Percentiles rank a stretch among this genome's conserved stretches.
Evolutionary conservation across 1,140 invertebrate genomes (phyloP).

Genomic region (Hyphantria cunea): DNA sequence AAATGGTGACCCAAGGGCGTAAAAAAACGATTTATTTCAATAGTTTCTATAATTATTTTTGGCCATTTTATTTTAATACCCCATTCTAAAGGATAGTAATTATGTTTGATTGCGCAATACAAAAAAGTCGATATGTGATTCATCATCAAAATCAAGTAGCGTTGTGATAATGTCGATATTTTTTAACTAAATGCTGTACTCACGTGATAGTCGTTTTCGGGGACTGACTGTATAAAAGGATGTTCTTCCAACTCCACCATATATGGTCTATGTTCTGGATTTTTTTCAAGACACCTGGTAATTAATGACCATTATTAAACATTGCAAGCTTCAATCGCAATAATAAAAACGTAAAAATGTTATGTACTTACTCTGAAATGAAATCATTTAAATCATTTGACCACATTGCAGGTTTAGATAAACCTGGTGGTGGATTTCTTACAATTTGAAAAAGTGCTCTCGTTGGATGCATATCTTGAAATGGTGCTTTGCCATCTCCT

Average conservation of each 20-base stretch:
- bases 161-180: too few relatives aligned
- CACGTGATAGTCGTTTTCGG: constrained; percentile 90
- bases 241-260: constrained; percentile 93
- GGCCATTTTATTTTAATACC: too few relatives aligned
- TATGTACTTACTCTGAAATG: constrained; percentile 87
- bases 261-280: constrained; percentile 93
- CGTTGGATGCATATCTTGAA: constrained; percentile 92
- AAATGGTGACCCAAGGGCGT: too few relatives aligned
- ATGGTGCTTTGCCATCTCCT: constrained; percentile 93
- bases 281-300: constrained; percentile 93
- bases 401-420: constrained; percentile 89
- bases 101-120: too few relatives aligned
- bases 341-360: too few relatives aligned
- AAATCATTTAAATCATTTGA: constrained; percentile 92
- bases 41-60: too few relatives aligned
- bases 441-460: constrained; percentile 93
- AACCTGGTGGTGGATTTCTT: constrained; percentile 91
- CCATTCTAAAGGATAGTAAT: too few relatives aligned
- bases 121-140: too few relatives aligned
- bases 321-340: neutral
- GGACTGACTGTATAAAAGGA: constrained; percentile 89
- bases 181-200: constrained; percentile 41
- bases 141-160: too few relatives aligned
- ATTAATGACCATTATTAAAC: neutral
- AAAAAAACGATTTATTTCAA: too few relatives aligned